These are phyloP conservation scores for Drosophila ohnishii DNA, from an alignment of 1,140 invertebrate species.

Conservation along the genomic window DNA sequence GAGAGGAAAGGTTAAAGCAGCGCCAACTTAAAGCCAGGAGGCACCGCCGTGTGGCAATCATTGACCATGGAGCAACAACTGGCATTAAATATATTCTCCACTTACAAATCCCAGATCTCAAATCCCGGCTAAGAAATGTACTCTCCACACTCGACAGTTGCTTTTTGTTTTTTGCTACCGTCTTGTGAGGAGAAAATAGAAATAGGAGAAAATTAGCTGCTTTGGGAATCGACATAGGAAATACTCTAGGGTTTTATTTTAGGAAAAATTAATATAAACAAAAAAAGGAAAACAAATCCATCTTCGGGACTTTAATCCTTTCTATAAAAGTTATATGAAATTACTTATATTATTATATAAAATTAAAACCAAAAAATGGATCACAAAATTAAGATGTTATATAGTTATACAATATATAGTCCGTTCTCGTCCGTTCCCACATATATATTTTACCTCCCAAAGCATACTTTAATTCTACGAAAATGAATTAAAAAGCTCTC, in stretches of 20 bases:
- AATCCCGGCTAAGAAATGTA: constrained; percentile 35
- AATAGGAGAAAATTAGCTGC: neutral
- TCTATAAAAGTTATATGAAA: too few relatives aligned
- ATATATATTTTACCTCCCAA: too few relatives aligned
- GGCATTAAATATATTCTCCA: neutral
- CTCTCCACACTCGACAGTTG: constrained; percentile 12
- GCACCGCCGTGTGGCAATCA: constrained; percentile 14
- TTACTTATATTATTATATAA: too few relatives aligned
- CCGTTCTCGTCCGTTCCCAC: too few relatives aligned
- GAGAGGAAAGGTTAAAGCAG: constrained; percentile 4
- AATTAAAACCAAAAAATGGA: too few relatives aligned
- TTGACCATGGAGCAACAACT: constrained; percentile 28
- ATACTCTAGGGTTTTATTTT: neutral
- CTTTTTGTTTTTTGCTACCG: neutral
- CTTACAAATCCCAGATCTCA: constrained; percentile 15
- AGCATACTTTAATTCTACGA: too few relatives aligned
- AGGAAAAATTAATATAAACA: too few relatives aligned
- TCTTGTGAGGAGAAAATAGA: constrained; percentile 9
- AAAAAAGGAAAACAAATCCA: too few relatives aligned
- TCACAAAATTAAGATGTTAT: too few relatives aligned
- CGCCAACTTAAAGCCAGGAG: neutral
- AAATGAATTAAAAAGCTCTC: too few relatives aligned
- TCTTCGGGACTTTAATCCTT: too few relatives aligned
- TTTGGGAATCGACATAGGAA: neutral
- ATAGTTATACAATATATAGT: too few relatives aligned